Base-by-base conservation (phyloP, 2,113 vertebrate species). In the Siphamia tubifer region DNA sequence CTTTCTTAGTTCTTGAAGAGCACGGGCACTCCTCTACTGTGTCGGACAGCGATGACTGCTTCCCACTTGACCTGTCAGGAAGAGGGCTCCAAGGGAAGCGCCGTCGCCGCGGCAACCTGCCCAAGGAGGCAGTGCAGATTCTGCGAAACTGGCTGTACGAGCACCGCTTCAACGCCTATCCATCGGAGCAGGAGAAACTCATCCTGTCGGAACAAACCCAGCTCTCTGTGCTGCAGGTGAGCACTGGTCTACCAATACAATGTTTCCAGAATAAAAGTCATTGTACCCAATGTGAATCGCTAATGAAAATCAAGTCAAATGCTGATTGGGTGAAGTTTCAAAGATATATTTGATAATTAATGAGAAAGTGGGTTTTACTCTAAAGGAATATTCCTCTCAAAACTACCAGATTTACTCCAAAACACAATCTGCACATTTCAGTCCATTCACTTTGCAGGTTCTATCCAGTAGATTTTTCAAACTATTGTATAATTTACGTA, bases 101-200 rank as follows among this genome's bases (percentile, higher is more conserved):
- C 52, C 96, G 96, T 77, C 94, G 96, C 68, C 92, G 96, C 11
- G 96, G 96, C 44, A 99, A 98, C 61, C 93, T 99, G 30, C 97
- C 98, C n/a, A 98, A 98, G 75, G 96, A 96, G 74, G 94, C 96
- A 0, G 97, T 98, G 72, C 94, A 96, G 87, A 95, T 96, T 69
- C 95, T 99, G 7, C 92, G 95, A 11, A 94, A 94, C 86, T 99
- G 98, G 98, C 92, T 99, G 21, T 98, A 96, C 1, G 90, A 98
- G 66, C 96, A 99, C 61, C 94, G 98, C 62, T 96, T 96, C 89
- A 98, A 99, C 0, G 96, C 98, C 28, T 99, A 98, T 74, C 98
- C 97, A 0, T 98, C 96, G 0, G 98, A 99, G 83, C 94, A 96
- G 80, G 97, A 99, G 92, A 98, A 99, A 49, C 93, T 94, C 47